Conservation (phyloP, 2,888 invertebrate species). For the Ochropleura plecta region DNA sequence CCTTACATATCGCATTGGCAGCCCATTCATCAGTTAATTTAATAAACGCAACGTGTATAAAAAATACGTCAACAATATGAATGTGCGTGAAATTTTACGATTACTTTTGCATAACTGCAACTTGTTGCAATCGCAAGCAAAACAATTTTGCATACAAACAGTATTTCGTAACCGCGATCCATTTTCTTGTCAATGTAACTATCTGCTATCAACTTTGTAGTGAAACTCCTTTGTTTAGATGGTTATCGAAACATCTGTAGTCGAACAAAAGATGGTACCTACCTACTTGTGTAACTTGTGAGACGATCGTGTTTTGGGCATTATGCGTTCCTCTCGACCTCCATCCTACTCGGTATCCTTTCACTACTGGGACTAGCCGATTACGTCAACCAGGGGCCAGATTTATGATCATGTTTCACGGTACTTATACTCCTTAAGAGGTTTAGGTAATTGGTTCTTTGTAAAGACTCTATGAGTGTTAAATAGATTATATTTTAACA, state of each 20-base stretch:
- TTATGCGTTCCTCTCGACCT: conserved; percentile 71
- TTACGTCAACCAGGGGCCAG: conserved; percentile 64
- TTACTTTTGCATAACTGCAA: conserved; percentile 20
- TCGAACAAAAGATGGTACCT: conserved; percentile 59
- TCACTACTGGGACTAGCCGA: conserved; percentile 69
- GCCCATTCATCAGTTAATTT: conserved; percentile 25
- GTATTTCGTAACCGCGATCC: conserved; percentile 59
- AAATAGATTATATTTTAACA: conserved; percentile 32
- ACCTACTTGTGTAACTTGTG: conserved; percentile 61
- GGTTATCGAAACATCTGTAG: conserved; percentile 67
- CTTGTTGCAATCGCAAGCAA: conserved; percentile 37
- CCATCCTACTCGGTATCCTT: conserved; percentile 68
- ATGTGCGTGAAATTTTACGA: conserved; percentile 37
- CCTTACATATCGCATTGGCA: conserved; percentile 2
- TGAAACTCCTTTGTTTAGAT: conserved; percentile 58
- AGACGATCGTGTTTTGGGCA: conserved; percentile 74
- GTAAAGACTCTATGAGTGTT: conserved; percentile 32
- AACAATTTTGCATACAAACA: conserved; percentile 52
- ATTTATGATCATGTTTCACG: conserved; percentile 58
- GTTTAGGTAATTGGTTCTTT: conserved; percentile 47
- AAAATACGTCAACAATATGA: conserved; percentile 17
- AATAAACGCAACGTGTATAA: conserved; percentile 1
- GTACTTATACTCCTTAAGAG: conserved; percentile 27
- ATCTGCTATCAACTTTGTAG: conserved; percentile 49
- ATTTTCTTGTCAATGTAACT: conserved; percentile 66